Base-by-base conservation (phyloP, 35 echinoderm and acorn worm species). In the Nesometra sesokonis region DNA sequence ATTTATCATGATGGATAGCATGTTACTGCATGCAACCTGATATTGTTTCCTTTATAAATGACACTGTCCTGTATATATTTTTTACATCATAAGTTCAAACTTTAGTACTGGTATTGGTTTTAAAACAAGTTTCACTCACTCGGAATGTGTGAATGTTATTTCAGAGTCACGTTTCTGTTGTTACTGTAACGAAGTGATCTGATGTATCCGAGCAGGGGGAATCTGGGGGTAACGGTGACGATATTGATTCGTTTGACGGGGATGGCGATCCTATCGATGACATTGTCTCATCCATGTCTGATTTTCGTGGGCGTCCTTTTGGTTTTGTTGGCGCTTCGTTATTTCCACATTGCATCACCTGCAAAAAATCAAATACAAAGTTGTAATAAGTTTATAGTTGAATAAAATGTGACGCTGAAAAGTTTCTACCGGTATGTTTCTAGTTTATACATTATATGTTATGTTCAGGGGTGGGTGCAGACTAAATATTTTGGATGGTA, bases 291-390 rank as follows among this genome's bases (percentile, higher is more conserved):
- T 67, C 52, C 23, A 97, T 36, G 21, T 97, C 94, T 17, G 37
- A 86, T 88, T 99, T 99, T 77, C 94, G 93, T 13, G 96, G 96
- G 86, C 96, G 78, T 5, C 96, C 96, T 78, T 99, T 99, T 35
- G 96, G 93, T 82, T 99, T 99, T 5, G 96, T 99, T 35, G 96
- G 96, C 8, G 96, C 84, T 78, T 99, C 92, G 27, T 92, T 89
- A 7, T 93, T 82, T 23, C 95, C 95, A 13, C 90, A 84, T 89
- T 99, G 96, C 35, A 99, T 88, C 29, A 99, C 96, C 96, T 99
- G 40, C 2, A 77, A 34, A 91, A 34, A 4, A 43, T 43, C 4
- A 7, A 7, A 43, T 33, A 32, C 15, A 5, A 34, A 32, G 15
- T 33, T 33, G 32, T 34, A 33, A 35, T 5, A 81, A 21, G 19